These are phyloP conservation scores for Parauchenoglanis ngamensis DNA, from an alignment of 2,797 vertebrate genomes.

Conservation along the genomic window DNA sequence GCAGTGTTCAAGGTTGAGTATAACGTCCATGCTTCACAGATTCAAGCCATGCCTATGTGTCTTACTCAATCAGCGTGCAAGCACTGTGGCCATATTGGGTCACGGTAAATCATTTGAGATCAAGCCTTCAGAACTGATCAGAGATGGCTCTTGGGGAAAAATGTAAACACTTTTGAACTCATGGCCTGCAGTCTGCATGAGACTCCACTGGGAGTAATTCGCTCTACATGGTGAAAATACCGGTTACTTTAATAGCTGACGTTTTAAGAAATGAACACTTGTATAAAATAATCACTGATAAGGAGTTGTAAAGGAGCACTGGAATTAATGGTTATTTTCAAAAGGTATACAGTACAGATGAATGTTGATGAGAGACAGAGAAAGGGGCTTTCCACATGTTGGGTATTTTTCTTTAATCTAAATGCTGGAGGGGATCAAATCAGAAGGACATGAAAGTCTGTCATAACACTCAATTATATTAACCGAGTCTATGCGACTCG, in stretches of 20 bases:
- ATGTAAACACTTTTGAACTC: slow-evolving; percentile 33
- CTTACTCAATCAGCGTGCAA: slow-evolving; percentile 53
- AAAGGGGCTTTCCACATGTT: slow-evolving; percentile 12
- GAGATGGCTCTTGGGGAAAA: slow-evolving; percentile 42
- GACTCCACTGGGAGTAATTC: slow-evolving; percentile 24
- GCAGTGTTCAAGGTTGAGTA: slow-evolving; percentile 49
- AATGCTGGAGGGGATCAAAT: slow-evolving; percentile 34
- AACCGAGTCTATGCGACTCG: slow-evolving; percentile 25
- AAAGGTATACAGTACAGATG: slow-evolving; percentile 4
- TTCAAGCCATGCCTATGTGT: slow-evolving; percentile 53
- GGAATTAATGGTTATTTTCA: slow-evolving; percentile 12
- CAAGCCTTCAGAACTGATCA: slow-evolving; percentile 47
- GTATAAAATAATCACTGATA: neutral
- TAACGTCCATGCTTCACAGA: slow-evolving; percentile 47
- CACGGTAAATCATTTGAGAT: slow-evolving; percentile 53
- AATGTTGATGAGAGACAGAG: neutral
- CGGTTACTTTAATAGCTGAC: neutral
- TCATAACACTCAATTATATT: slow-evolving; percentile 49
- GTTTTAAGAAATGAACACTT: neutral
- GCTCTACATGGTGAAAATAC: neutral
- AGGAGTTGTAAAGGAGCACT: neutral
- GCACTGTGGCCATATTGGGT: slow-evolving; percentile 27
- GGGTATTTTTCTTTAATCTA: slow-evolving; percentile 34
- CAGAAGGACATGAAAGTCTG: slow-evolving; percentile 46
- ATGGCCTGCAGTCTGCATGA: slow-evolving; percentile 36